Percentiles rank a stretch among this genome's conserved stretches.
These are phyloP conservation scores for Oreonectes daqikongensis DNA, from an alignment of 2,797 vertebrate species.

Conservation along the genomic window DNA sequence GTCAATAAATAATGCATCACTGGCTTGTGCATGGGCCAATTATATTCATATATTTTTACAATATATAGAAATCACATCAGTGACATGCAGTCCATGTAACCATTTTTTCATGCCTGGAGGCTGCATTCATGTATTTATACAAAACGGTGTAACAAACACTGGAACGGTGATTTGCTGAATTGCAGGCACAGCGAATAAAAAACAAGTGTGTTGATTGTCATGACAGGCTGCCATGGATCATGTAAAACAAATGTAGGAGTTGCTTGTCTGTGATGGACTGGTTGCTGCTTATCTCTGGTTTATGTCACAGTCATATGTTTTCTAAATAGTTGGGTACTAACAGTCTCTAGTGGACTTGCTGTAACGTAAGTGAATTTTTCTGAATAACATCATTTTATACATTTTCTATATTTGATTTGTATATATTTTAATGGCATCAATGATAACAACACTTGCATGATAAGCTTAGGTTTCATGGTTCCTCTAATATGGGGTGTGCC, in stretches of 20 bases:
- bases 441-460: too few species aligned
- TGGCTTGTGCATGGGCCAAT: background rate
- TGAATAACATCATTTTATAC: too few species aligned
- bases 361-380: too few species aligned
- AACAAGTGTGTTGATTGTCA: background rate
- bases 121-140: background rate
- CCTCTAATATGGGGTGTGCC: too few species aligned
- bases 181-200: background rate
- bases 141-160: background rate
- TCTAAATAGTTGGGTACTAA: background rate
- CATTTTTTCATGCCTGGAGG: background rate
- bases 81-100: background rate
- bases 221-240: background rate
- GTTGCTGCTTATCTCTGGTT: background rate
- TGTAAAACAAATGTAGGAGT: background rate
- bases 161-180: background rate
- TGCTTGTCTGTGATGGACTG: background rate
- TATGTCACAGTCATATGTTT: slow-evolving; percentile 1
- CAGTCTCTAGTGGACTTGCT: too few species aligned
- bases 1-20: background rate
- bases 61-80: background rate
- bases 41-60: background rate
- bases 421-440: too few species aligned
- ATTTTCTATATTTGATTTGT: too few species aligned
- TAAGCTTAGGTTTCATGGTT: too few species aligned